Evolutionary conservation across 1,140 invertebrate genomes (phyloP), one percentile per base, ranked within the genome.

Genomic region (Drepana arcuata): DNA sequence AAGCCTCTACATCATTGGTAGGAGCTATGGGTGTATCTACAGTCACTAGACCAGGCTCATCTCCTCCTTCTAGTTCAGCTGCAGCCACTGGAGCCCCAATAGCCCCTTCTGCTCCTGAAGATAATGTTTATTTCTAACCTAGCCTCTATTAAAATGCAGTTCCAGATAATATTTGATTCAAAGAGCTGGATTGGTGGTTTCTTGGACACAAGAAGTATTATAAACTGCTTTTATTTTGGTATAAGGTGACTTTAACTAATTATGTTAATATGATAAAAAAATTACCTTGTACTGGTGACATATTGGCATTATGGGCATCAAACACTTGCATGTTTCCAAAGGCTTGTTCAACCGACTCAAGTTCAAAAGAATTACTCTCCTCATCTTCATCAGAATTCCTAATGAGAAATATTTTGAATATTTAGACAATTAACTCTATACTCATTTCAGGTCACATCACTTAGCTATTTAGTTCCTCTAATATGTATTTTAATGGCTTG

Each of bases 351-450:
- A 81, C 65, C 23, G 63, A 59, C 50, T 81, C 74, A 18, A 81
- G 30, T 39, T 79, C 77, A 56, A 60, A 61, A 4, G 74, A 79
- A 46, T 73, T 77, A 35, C 77, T 81, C 36, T 79, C 77, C 47
- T 81, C 74, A 36, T 79, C 73, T 53, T 79, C 75, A 73, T 79
- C 74, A 9, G 77, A 81, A 39, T 64, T 67, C 26, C 77, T 81
- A 14, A 24, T n/a, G n/a, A n/a, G n/a, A n/a, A n/a, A n/a, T n/a
- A n/a, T n/a, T n/a, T n/a, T n/a, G n/a, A n/a, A n/a, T n/a, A n/a
- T n/a, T n/a, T n/a, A n/a, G n/a, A n/a, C n/a, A n/a, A n/a, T n/a
- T n/a, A n/a, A n/a, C n/a, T n/a, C n/a, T n/a, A n/a, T n/a, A n/a
- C n/a, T n/a, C n/a, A n/a, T n/a, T n/a, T n/a, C n/a, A n/a, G n/a